phyloP scores from a whole-genome alignment of 2,888 invertebrate genomes.

The Koerneria pararmatus region DNA sequence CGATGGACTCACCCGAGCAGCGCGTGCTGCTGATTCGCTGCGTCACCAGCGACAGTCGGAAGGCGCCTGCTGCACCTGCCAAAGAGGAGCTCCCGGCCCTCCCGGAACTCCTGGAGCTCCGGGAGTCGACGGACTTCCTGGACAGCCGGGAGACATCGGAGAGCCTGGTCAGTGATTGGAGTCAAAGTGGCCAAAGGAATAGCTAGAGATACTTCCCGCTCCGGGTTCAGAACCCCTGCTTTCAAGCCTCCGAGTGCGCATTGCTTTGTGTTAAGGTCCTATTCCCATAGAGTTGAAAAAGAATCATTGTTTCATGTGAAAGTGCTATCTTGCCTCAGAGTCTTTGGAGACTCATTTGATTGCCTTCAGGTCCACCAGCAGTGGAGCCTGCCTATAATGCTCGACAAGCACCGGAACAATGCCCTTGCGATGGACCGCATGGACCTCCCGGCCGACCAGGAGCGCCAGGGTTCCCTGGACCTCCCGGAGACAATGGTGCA shows the following conservation, averaged over 20 bases:
- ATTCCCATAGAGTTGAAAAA: too few relatives aligned
- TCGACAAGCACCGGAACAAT: too few relatives aligned
- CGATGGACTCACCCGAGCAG: constrained; percentile 5
- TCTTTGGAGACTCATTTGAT: too few relatives aligned
- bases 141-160: constrained; percentile 22
- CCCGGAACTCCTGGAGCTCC: constrained; percentile 15
- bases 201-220: too few relatives aligned
- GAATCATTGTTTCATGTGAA: too few relatives aligned
- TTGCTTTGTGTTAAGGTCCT: too few relatives aligned
- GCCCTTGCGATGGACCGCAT: constrained; percentile 21
- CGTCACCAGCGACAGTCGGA: constrained; percentile 8
- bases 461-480: constrained; percentile 19
- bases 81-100: constrained; percentile 16
- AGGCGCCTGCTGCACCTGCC: constrained; percentile 18
- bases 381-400: too few relatives aligned
- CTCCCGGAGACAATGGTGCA: constrained; percentile 13
- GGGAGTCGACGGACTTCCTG: constrained; percentile 17
- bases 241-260: too few relatives aligned
- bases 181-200: background rate
- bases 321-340: too few relatives aligned
- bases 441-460: constrained; percentile 17
- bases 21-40: constrained; percentile 13
- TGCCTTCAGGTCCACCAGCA: too few relatives aligned
- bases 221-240: too few relatives aligned
- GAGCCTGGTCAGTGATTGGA: constrained; percentile 12